Evolutionary conservation across 2,113 vertebrate genomes (phyloP), one percentile per base, ranked within the genome.

Genomic region (Pelecanoides urinatrix): DNA sequence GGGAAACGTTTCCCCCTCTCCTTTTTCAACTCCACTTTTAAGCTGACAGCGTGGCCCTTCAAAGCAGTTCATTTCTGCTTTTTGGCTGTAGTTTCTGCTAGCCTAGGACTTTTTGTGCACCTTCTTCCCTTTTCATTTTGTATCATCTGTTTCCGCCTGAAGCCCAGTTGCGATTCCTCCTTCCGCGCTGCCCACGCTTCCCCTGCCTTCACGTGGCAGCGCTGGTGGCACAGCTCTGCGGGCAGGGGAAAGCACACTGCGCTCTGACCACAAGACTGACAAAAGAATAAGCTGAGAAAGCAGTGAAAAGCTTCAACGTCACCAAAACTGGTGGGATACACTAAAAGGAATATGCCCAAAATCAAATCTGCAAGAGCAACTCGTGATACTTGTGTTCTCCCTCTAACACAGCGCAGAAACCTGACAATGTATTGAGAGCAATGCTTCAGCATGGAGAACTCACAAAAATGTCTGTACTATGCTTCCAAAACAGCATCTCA

Each of bases 61-160:
- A 72, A 66, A 91, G 61, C 17, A 44, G 53, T 45, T 92, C 7
- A 42, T 8, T 96, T 94, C 94, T 94, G 62, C 74, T 96, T 94
- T 95, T 62, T 58, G 45, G 71, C 68, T 79, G 42, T 3, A 42
- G 29, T 62, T 97, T 95, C 45, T 91, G 77, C 96, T 77, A 9
- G 5, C 38, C 58, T 68, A 79, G 59, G 84, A 45, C 21, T 80
- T 96, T 85, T 40, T 73, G 25, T 45, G 45, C 59, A 6, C 55
- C 71, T 85, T 26, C 87, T 97, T 97, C 97, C 81, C 77, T 45
- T 79, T 94, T 80, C 9, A 14, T 32, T 61, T 40, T 58, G 49
- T 29, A 40, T 92, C 92, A 91, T 89, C 95, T 94, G 86, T 89
- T 97, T 97, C 96, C 70, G 27, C 58, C 74, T 7, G 2, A 12